A percentile compares a stretch with the other conserved stretches of the same genome.
Evolutionary conservation across 2,888 invertebrate species (phyloP).

Genomic region (Drosophila kuntzei): DNA sequence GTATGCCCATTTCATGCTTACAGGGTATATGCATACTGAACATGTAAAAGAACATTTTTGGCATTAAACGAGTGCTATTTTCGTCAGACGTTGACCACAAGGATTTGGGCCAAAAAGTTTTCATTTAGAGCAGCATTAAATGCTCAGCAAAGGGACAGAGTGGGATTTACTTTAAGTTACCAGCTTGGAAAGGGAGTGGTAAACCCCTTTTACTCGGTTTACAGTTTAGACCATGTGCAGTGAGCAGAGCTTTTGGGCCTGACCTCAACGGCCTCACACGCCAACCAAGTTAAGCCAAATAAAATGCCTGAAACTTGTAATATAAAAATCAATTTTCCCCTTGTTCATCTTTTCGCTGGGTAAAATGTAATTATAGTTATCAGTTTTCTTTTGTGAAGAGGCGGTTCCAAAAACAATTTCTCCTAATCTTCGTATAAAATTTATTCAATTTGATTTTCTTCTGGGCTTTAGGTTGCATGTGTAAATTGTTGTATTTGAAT

Average conservation of each 20-base stretch:
- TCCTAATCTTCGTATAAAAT: conserved; percentile 48
- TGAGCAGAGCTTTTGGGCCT: conserved; percentile 19
- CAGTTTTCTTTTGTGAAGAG: conserved; percentile 6
- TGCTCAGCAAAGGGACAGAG: conserved; percentile 70
- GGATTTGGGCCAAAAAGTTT: conserved; percentile 62
- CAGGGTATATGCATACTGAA: conserved; percentile 21
- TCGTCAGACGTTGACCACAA: conserved; percentile 53
- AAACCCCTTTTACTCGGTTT: conserved; percentile 31
- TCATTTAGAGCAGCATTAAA: conserved; percentile 73
- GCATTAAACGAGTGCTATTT: conserved; percentile 40
- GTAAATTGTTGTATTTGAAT: conserved; percentile 70
- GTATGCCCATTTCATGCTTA: not conserved
- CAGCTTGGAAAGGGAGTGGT: not conserved
- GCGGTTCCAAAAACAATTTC: conserved; percentile 54
- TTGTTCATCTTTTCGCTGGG: conserved; percentile 2
- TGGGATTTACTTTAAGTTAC: conserved; percentile 27
- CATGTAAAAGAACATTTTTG: conserved; percentile 12
- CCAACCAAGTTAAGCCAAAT: conserved; percentile 41
- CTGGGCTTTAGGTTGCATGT: conserved; percentile 53
- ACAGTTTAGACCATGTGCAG: conserved; percentile 7
- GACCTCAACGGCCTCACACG: conserved; percentile 55
- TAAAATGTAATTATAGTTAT: conserved; percentile 45
- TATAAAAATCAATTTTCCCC: conserved; percentile 73
- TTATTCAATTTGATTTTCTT: conserved; percentile 41
- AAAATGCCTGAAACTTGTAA: conserved; percentile 45